Percentiles rank a stretch among this genome's conserved stretches.
These are phyloP conservation scores for Brachycybe producta DNA, from an alignment of 2,888 invertebrate species.

Conservation along the genomic window DNA sequence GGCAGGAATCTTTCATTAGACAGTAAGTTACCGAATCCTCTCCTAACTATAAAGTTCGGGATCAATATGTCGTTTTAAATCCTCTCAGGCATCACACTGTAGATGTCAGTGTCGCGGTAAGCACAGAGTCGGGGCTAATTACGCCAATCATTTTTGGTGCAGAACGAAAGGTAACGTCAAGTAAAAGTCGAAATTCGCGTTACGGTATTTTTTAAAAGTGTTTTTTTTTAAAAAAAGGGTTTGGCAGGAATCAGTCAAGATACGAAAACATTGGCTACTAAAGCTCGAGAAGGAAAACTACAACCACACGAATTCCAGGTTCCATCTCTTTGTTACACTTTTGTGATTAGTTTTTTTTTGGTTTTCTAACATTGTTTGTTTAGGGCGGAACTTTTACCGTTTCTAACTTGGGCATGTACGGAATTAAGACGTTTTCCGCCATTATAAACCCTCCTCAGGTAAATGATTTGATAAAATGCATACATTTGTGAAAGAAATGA, in stretches of 20 bases:
- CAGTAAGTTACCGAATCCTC: constrained; percentile 58
- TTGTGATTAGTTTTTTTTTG: not conserved
- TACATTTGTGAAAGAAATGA: not conserved
- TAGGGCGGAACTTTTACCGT: constrained; percentile 86
- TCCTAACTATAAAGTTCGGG: not conserved
- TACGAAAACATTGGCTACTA: constrained; percentile 65
- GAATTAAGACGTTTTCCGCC: constrained; percentile 74
- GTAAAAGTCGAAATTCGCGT: constrained; percentile 7
- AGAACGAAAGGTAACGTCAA: constrained; percentile 52
- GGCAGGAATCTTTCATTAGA: constrained; percentile 85
- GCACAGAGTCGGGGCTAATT: constrained; percentile 84
- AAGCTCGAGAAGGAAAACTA: constrained; percentile 76
- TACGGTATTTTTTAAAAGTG: not conserved
- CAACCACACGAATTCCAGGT: constrained; percentile 84
- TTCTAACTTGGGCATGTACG: constrained; percentile 92
- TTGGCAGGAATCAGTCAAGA: constrained; percentile 65
- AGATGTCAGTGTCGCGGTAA: constrained; percentile 93
- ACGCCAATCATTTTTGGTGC: constrained; percentile 92
- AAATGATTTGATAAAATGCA: not conserved
- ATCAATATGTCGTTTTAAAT: not conserved
- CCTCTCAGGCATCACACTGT: constrained; percentile 62
- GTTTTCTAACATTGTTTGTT: constrained; percentile 24
- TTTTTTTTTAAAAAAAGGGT: constrained; percentile 39
- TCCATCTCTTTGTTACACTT: not conserved
- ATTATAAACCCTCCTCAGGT: constrained; percentile 90